Evolutionary conservation across 2,113 vertebrate species (phyloP), one percentile per base, ranked within the genome.

Genomic region (Myotis davidii): DNA sequence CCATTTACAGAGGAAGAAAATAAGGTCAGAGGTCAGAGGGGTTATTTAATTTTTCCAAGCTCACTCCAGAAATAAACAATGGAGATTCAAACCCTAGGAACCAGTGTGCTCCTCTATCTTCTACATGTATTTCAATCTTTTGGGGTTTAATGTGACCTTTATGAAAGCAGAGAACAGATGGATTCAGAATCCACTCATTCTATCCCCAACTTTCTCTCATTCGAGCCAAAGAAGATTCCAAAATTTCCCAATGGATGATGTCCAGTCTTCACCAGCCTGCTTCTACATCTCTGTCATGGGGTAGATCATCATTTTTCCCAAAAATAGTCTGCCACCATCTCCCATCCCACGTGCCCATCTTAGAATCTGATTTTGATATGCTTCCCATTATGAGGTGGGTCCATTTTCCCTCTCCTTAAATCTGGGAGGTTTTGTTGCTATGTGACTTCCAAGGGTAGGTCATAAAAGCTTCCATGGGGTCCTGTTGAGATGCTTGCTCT

Each of bases 271-370:
- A 56, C 59, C 5, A 76, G 21, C 9, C 39, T 65, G 9, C 34
- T 77, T 88, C 69, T 69, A 69, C 67, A 74, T 85, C 39, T 14
- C n/a, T 42, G 37, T 52, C 69, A 18, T 50, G 23, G 34, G n/a
- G 34, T 32, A 86, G 78, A 86, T 52, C 42, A 85, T 52, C 42
- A 12, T 5, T 65, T 61, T 90, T 93, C 92, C 64, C 27, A 87
- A 72, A 90, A 97, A 37, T 21, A 45, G 10, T 25, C 23, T 4
- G 12, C 76, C 50, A 27, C 1, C 27, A n/a, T 29, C n/a, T 25
- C 29, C 42, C 65, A 21, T 34, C 12, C 7, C 11, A 45, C 8
- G 21, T 6, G 2, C 3, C 32, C 14, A 39, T 76, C 29, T 70
- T 56, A 25, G 50, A 32, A 54, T 34, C 34, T 48, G 27, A 82